phyloP scores from a whole-genome alignment of 2,113 vertebrate species.

The Reinhardtius hippoglossoides region DNA sequence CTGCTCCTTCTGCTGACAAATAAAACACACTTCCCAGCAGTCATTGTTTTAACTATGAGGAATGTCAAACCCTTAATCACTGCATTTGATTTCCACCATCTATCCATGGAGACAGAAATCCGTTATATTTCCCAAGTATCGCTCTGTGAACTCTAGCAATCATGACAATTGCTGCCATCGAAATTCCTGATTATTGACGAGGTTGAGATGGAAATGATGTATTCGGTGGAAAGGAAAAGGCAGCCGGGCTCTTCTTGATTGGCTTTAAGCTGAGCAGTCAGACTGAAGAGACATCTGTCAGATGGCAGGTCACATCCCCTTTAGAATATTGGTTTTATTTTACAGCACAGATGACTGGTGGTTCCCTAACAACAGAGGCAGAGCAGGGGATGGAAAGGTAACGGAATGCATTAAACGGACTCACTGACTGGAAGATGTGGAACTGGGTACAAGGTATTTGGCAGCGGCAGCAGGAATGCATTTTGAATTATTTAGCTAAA shows the following conservation, averaged over 20 bases:
- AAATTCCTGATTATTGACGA: slow-evolving; percentile 72
- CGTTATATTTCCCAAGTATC: slow-evolving; percentile 39
- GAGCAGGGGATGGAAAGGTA: slow-evolving; percentile 29
- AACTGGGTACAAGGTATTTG: slow-evolving; percentile 52
- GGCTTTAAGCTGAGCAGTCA: slow-evolving; percentile 62
- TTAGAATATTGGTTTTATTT: slow-evolving; percentile 59
- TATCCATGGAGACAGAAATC: slow-evolving; percentile 33
- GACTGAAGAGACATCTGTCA: slow-evolving; percentile 60
- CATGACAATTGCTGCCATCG: slow-evolving; percentile 49
- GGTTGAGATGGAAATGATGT: slow-evolving; percentile 66
- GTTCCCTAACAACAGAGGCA: slow-evolving; percentile 44
- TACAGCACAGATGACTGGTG: slow-evolving; percentile 36
- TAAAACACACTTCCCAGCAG: slow-evolving; percentile 12
- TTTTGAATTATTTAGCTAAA: slow-evolving; percentile 49
- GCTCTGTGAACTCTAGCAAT: slow-evolving; percentile 49
- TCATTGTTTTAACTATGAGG: slow-evolving; percentile 21
- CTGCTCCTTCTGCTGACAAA: slow-evolving; percentile 16
- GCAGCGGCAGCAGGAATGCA: slow-evolving; percentile 19
- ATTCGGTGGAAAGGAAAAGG: slow-evolving; percentile 58
- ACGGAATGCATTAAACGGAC: slow-evolving; percentile 42
- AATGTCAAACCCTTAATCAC: slow-evolving; percentile 19
- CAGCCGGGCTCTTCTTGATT: slow-evolving; percentile 61
- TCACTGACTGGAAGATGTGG: slow-evolving; percentile 44
- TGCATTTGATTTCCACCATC: slow-evolving; percentile 58
- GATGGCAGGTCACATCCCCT: slow-evolving; percentile 38